A percentile compares a stretch with the other conserved stretches of the same genome.
Evolutionary conservation across 2,113 vertebrate genomes (phyloP).

Genomic region (Tachysurus fulvidraco): DNA sequence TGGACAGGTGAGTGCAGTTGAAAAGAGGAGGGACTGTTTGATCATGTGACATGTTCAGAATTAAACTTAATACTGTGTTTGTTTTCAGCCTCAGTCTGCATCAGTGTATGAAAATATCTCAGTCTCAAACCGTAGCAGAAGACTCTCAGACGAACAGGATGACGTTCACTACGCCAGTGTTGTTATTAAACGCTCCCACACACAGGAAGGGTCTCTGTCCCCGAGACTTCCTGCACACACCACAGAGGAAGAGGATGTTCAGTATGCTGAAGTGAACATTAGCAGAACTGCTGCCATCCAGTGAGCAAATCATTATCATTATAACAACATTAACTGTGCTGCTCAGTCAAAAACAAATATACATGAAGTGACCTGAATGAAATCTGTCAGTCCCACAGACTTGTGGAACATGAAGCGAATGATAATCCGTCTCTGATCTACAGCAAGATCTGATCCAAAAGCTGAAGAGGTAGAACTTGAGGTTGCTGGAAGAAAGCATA

Average conservation of each 20-base stretch:
- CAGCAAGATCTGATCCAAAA: not conserved
- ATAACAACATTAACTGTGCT: not conserved
- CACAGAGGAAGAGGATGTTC: conserved; percentile 17
- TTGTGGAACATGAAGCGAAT: not conserved
- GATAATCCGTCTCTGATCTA: not conserved
- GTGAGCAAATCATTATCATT: not conserved
- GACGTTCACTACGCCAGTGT: not conserved
- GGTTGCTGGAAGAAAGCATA: not conserved
- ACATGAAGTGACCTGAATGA: not conserved
- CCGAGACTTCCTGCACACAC: not conserved
- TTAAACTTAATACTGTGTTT: not conserved
- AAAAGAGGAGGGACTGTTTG: not conserved
- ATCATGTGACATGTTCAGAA: not conserved
- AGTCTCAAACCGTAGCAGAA: not conserved
- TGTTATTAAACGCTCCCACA: not conserved
- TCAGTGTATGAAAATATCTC: not conserved
- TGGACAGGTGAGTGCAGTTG: not conserved
- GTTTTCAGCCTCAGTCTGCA: not conserved
- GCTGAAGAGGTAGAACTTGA: not conserved
- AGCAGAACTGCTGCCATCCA: not conserved
- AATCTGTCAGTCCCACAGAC: not conserved
- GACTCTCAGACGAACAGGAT: not conserved
- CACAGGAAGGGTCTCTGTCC: not conserved
- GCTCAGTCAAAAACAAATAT: not conserved
- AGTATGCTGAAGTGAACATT: conserved; percentile 30